Conservation (phyloP, 2,888 invertebrate species). For the Ochropleura leucogaster region DNA sequence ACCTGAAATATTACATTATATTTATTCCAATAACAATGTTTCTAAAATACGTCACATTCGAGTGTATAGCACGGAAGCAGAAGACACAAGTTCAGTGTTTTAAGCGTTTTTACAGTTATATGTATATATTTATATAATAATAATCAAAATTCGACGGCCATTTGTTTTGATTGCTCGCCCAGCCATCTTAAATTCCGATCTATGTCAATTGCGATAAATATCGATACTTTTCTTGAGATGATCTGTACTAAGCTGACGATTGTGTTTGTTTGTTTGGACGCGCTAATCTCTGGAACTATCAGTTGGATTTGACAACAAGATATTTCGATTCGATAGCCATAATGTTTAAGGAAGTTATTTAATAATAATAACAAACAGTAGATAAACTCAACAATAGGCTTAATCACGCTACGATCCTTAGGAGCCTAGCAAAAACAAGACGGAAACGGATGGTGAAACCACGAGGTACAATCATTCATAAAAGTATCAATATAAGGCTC, state of each 20-base stretch:
- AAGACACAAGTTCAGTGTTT: constrained; percentile 20
- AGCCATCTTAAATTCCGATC: background rate
- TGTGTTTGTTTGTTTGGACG: background rate
- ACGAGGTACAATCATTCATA: background rate
- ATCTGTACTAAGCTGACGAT: background rate
- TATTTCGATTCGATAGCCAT: background rate
- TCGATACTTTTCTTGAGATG: constrained; percentile 15
- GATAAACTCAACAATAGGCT: too few relatives aligned
- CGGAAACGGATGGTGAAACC: background rate
- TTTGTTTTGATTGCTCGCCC: constrained; percentile 33
- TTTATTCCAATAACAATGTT: constrained; percentile 22
- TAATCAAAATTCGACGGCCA: constrained; percentile 31
- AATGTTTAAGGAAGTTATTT: background rate
- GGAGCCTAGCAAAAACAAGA: background rate
- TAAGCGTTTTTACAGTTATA: constrained; percentile 27
- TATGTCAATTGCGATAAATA: constrained; percentile 30
- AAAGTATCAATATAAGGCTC: constrained; percentile 23
- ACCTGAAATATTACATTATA: constrained; percentile 27
- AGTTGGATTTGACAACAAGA: background rate
- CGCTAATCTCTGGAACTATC: background rate
- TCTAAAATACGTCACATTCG: constrained; percentile 25
- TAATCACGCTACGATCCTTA: background rate
- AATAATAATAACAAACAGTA: too few relatives aligned
- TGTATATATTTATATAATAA: constrained; percentile 24
- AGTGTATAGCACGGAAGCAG: constrained; percentile 10